phyloP scores from a whole-genome alignment of 2,888 invertebrate species.

The Heliothis peltigera region DNA sequence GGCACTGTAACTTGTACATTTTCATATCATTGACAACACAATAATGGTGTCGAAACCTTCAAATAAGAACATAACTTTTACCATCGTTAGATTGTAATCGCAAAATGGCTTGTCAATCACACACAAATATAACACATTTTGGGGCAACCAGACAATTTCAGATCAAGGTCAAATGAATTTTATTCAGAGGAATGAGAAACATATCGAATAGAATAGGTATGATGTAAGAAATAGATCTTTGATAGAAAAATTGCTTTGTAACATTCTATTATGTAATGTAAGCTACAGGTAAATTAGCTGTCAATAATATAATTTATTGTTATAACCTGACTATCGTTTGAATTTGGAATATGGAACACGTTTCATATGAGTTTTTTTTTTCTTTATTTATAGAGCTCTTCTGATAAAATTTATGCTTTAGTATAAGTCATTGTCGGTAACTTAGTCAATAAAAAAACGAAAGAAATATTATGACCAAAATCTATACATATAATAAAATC shows the following conservation, averaged over 20 bases:
- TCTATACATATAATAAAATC: too few relatives aligned
- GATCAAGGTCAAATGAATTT: not conserved
- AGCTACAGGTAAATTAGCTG: not conserved
- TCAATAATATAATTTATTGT: not conserved
- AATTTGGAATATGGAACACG: not conserved
- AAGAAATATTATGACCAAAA: too few relatives aligned
- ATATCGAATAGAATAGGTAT: not conserved
- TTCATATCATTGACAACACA: not conserved
- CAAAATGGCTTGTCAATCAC: slow-evolving; percentile 36
- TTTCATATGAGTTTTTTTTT: too few relatives aligned
- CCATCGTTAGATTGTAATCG: slow-evolving; percentile 22
- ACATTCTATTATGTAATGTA: not conserved
- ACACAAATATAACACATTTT: not conserved
- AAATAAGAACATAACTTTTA: slow-evolving; percentile 8
- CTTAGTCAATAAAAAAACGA: too few relatives aligned
- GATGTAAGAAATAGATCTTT: not conserved
- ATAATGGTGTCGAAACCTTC: not conserved
- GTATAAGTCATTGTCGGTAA: too few relatives aligned
- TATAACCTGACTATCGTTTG: not conserved
- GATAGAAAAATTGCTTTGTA: slow-evolving; percentile 1
- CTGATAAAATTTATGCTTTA: too few relatives aligned
- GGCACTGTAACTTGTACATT: slow-evolving; percentile 1
- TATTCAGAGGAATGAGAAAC: not conserved
- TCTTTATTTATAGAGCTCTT: too few relatives aligned
- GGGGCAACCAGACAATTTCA: not conserved